These are phyloP conservation scores for Pteropus alecto DNA, from an alignment of 2,113 vertebrate genomes.

Conservation along the genomic window DNA sequence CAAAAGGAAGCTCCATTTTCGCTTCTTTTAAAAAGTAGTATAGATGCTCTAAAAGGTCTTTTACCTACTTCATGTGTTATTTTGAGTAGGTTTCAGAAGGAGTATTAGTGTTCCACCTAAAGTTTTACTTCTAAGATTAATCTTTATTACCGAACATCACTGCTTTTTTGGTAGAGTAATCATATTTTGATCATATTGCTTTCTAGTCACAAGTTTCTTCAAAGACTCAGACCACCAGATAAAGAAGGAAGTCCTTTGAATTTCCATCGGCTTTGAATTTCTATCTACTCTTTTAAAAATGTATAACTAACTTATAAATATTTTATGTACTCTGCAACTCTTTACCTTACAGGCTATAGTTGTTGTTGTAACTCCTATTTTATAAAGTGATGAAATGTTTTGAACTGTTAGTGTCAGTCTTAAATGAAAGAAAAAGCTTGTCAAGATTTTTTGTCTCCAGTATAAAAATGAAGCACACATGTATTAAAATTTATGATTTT, in stretches of 20 bases:
- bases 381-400: conserved; percentile 73
- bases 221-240: conserved; percentile 80
- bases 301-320: conserved; percentile 86
- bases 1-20: not conserved
- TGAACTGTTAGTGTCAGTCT: conserved; percentile 61
- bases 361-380: conserved; percentile 71
- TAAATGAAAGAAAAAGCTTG: conserved; percentile 63
- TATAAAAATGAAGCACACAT: conserved; percentile 65
- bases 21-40: not conserved
- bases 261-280: conserved; percentile 85
- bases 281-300: conserved; percentile 87
- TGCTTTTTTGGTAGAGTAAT: conserved; percentile 74
- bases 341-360: conserved; percentile 79
- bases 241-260: conserved; percentile 82
- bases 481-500: conserved; percentile 74
- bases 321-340: conserved; percentile 82
- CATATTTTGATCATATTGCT: conserved; percentile 80
- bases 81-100: not conserved
- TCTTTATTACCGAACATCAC: conserved; percentile 64
- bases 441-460: conserved; percentile 64
- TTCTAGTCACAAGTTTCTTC: conserved; percentile 81
- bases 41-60: not conserved
- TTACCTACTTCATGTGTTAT: not conserved
- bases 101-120: conserved; percentile 39
- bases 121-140: conserved; percentile 50